Base-by-base conservation (phyloP, 2,797 vertebrate genomes). In the Hydrocynus forskahlii region DNA sequence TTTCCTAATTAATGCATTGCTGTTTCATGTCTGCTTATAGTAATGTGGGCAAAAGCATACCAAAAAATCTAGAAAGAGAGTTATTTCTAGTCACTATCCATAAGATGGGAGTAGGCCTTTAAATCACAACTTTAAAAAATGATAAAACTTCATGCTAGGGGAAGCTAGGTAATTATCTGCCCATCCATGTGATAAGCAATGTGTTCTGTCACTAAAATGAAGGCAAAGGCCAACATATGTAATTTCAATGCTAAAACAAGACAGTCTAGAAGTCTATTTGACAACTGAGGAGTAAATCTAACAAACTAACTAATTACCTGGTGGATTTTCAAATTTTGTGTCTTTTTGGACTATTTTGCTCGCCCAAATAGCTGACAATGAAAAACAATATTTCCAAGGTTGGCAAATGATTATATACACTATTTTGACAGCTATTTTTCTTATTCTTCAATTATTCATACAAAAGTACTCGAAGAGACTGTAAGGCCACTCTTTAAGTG, bases 401-500 rank as follows among this genome's bases (percentile, higher is more conserved):
- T 35, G 70, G 38, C 35, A 72, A 40, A 54, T 54, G 17, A 72
- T 55, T 38, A 72, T 38, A 38, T 72, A 72, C 48, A 72, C 70
- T 29, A 29, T 55, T 55, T 19, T 55, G 48, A 43, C 40, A 43
- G 8, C 40, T 43, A 4, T 43, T 7, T 55, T 72, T 9, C 25
- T 54, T 23, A 5, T 55, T 29, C 25, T 55, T 72, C 16, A 55
- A 35, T 72, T 55, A 19, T 55, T 55, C 29, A 72, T 72, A 72
- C 50, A 72, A 72, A 72, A 72, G 48, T 72, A 72, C 25, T 72
- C 50, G 10, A 64, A 62, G 38, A 67, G 75, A 78, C 57, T 40
- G 66, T 82, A 82, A 82, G 81, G 81, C 81, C 81, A 82, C 80
- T 77, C 81, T 78, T 79, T 71, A 82, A 67, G 68, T 82, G 81